These are phyloP conservation scores for Drosophila bocki DNA, from an alignment of 1,140 invertebrate genomes.

Conservation along the genomic window DNA sequence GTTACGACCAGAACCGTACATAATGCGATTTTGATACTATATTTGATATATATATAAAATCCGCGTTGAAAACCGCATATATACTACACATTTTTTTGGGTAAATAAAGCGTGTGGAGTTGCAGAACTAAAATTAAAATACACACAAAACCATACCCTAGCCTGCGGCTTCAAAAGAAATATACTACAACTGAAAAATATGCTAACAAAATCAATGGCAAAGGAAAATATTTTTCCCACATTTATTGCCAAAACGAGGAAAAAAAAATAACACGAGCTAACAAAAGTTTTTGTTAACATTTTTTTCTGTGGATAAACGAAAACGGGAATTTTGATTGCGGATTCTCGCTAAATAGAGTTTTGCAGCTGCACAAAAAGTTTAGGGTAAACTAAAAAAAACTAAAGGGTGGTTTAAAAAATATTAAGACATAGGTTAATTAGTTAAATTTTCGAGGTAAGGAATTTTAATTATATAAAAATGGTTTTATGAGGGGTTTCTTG, in stretches of 20 bases:
- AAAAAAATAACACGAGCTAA: conserved; percentile 12
- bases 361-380: neutral
- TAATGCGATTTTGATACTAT: conserved; percentile 42
- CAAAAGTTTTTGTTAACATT: conserved; percentile 4
- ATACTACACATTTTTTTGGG: neutral
- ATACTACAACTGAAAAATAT: conserved; percentile 21
- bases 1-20: conserved; percentile 16
- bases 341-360: neutral
- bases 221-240: conserved; percentile 39
- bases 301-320: conserved; percentile 11
- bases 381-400: neutral
- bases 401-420: too few species aligned
- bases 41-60: conserved; percentile 6
- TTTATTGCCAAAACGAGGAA: conserved; percentile 20
- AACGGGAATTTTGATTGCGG: conserved; percentile 32
- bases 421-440: neutral
- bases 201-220: conserved; percentile 40
- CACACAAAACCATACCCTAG: conserved; percentile 13
- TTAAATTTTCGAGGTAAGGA: neutral
- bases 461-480: neutral
- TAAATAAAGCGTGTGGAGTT: conserved; percentile 26
- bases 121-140: conserved; percentile 53
- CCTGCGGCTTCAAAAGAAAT: conserved; percentile 2
- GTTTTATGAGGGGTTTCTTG: neutral
- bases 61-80: neutral